Evolutionary conservation across 2,113 vertebrate species (phyloP).

Genomic region (Neofelis nebulosa): DNA sequence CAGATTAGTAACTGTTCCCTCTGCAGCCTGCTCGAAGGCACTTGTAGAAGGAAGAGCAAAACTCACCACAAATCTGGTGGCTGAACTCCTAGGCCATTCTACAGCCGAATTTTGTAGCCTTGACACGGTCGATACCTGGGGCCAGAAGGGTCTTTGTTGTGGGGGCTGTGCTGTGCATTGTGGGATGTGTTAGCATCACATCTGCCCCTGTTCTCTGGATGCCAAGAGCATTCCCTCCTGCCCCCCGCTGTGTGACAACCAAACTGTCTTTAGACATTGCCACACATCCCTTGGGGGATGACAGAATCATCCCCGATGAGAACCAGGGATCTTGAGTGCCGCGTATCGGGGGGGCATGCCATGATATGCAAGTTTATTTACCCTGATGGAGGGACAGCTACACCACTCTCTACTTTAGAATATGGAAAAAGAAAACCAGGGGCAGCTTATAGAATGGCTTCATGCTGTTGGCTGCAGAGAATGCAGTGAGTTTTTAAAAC

Average conservation of each 20-base stretch:
- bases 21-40: background rate
- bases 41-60: background rate
- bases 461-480: background rate
- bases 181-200: background rate
- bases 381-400: background rate
- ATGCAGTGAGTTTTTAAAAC: background rate
- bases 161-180: background rate
- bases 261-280: background rate
- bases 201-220: background rate
- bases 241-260: background rate
- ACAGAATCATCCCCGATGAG: background rate
- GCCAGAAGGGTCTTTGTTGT: background rate
- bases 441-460: background rate
- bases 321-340: background rate
- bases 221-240: background rate
- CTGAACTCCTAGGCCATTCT: background rate
- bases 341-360: no score
- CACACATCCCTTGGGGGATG: fast-evolving
- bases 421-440: background rate
- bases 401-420: background rate
- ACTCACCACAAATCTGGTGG: background rate
- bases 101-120: background rate
- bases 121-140: background rate
- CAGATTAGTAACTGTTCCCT: background rate
- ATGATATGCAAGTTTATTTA: background rate